These are phyloP conservation scores for Galerucella pusilla DNA, from an alignment of 2,888 invertebrate genomes.

Conservation along the genomic window DNA sequence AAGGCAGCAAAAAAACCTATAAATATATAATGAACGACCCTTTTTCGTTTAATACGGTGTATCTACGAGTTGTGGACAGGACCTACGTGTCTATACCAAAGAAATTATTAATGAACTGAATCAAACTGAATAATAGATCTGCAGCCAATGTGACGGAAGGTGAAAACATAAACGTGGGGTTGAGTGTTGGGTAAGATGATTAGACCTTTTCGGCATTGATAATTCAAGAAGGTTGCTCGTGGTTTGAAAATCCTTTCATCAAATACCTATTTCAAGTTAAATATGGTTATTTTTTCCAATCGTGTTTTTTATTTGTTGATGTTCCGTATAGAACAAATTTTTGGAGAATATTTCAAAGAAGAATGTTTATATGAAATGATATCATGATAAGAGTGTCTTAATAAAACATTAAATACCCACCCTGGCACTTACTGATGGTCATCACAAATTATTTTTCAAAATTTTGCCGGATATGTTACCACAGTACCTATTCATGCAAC, in stretches of 20 bases:
- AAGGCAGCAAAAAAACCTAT: slow-evolving; percentile 6
- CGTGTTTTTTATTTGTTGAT: too few species aligned
- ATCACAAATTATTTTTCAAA: too few species aligned
- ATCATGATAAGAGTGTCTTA: too few species aligned
- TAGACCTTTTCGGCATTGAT: background rate
- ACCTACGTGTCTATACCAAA: slow-evolving; percentile 24
- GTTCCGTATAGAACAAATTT: too few species aligned
- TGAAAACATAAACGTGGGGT: slow-evolving; percentile 5
- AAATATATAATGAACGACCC: slow-evolving; percentile 18
- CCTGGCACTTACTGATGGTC: too few species aligned
- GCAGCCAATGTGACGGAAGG: slow-evolving; percentile 9
- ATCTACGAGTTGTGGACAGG: background rate
- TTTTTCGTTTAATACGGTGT: slow-evolving; percentile 18
- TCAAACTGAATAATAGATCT: slow-evolving; percentile 26
- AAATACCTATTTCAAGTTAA: background rate
- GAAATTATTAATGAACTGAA: slow-evolving; percentile 32
- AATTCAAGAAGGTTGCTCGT: background rate
- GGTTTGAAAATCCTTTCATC: background rate
- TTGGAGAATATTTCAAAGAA: too few species aligned
- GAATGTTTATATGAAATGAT: too few species aligned
- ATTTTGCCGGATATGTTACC: too few species aligned
- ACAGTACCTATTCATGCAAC: too few species aligned
- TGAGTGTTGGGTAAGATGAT: slow-evolving; percentile 8
- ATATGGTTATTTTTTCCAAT: background rate
- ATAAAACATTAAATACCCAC: too few species aligned